A percentile compares a stretch with the other conserved stretches of the same genome.
Conservation (phyloP, 2,113 vertebrate genomes). For the Rhinolophus sinicus region DNA sequence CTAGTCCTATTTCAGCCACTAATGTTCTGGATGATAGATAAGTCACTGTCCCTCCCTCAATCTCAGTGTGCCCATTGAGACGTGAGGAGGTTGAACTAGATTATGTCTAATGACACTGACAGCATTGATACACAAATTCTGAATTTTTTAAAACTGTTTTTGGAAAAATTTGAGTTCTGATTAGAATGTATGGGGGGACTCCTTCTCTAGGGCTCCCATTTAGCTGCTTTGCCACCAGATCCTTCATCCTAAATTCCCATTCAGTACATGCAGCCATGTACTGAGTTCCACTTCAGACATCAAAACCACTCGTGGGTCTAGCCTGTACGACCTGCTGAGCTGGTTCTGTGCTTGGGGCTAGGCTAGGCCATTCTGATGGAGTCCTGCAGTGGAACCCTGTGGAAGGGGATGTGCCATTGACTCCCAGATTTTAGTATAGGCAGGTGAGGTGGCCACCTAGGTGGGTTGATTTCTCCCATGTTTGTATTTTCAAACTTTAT, state of each 20-base stretch:
- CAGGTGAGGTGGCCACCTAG: neutral
- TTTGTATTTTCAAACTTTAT: conserved; percentile 49
- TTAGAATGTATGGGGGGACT: neutral
- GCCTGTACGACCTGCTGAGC: neutral
- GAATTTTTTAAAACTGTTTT: neutral
- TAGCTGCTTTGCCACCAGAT: conserved; percentile 6
- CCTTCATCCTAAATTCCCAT: neutral
- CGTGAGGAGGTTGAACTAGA: neutral
- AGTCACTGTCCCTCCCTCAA: conserved; percentile 57
- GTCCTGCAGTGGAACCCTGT: neutral
- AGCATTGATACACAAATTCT: neutral
- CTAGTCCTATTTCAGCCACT: conserved; percentile 39
- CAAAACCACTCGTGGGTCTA: neutral
- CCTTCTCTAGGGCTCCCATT: conserved; percentile 21
- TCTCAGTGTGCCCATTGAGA: neutral
- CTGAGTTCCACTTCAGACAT: neutral
- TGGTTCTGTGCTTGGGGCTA: neutral
- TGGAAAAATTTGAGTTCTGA: neutral
- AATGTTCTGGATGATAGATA: conserved; percentile 54
- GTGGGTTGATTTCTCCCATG: neutral
- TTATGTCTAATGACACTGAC: conserved; percentile 27
- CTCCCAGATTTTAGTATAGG: conserved; percentile 7
- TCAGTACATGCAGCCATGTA: neutral
- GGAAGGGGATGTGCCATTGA: neutral
- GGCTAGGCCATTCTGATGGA: neutral